Conservation (phyloP, 2,888 invertebrate genomes). For the Torymus texanus region DNA sequence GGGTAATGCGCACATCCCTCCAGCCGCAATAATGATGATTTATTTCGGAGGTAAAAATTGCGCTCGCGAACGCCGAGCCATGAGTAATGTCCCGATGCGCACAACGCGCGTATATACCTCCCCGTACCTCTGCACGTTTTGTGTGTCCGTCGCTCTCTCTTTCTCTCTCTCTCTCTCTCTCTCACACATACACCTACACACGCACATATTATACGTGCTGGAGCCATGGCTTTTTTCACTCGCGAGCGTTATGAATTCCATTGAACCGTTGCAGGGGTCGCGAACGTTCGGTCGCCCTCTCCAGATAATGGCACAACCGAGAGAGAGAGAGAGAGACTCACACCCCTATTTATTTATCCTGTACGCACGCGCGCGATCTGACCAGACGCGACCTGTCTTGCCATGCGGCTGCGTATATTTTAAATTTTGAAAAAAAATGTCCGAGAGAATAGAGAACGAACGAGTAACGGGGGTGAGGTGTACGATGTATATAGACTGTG, state of each 20-base stretch:
- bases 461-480: neutral
- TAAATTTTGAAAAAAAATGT: conserved; percentile 29
- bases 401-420: conserved; percentile 51
- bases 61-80: conserved; percentile 76
- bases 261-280: conserved; percentile 67
- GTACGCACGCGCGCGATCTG: conserved; percentile 62
- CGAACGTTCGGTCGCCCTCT: conserved; percentile 59
- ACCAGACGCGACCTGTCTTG: conserved; percentile 68
- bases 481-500: neutral
- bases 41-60: conserved; percentile 79
- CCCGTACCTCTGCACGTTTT: conserved; percentile 36
- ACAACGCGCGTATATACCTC: conserved; percentile 44
- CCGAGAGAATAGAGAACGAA: neutral
- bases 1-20: conserved; percentile 72
- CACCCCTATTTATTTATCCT: conserved; percentile 69
- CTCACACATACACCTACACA: neutral
- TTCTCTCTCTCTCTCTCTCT: no score
- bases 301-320: conserved; percentile 65
- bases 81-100: conserved; percentile 77
- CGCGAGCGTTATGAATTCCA: conserved; percentile 71
- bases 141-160: conserved; percentile 16
- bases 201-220: neutral
- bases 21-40: conserved; percentile 79
- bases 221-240: conserved; percentile 65
- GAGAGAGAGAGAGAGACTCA: no score